These are phyloP conservation scores for Lamellibrachia satsuma DNA, from an alignment of 2,888 invertebrate genomes.

Conservation along the genomic window DNA sequence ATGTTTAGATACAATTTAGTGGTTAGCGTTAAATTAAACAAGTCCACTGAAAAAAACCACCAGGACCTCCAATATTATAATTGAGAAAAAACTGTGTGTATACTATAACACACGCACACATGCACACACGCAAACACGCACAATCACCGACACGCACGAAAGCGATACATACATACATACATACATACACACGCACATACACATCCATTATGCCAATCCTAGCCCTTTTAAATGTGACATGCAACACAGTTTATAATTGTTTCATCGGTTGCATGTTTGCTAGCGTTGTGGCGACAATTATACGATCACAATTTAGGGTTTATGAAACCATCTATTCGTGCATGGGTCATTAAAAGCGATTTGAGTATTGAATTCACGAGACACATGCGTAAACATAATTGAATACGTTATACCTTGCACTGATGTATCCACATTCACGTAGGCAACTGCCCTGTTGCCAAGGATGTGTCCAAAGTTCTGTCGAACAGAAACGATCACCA, in stretches of 20 bases:
- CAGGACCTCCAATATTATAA: background rate
- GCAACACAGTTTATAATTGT: too few species aligned
- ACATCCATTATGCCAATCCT: too few species aligned
- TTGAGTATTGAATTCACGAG: background rate
- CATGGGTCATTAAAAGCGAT: too few species aligned
- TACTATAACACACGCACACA: background rate
- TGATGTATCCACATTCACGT: conserved; percentile 59
- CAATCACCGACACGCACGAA: too few species aligned
- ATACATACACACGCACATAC: too few species aligned
- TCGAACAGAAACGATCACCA: background rate
- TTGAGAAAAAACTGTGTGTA: background rate
- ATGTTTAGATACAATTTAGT: background rate
- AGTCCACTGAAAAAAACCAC: background rate
- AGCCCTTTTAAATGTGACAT: too few species aligned
- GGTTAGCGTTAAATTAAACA: background rate
- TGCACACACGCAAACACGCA: too few species aligned
- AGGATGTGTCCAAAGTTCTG: conserved; percentile 40
- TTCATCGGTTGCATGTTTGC: too few species aligned
- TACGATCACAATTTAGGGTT: too few species aligned
- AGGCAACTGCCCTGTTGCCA: conserved; percentile 51
- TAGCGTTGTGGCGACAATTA: too few species aligned
- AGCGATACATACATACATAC: too few species aligned
- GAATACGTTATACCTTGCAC: conserved; percentile 50
- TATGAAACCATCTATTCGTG: too few species aligned
- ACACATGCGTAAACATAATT: background rate